A percentile compares a stretch with the other conserved stretches of the same genome.
Conservation (phyloP, 2,888 invertebrate species). For the Hirtodrosophila cameraria region DNA sequence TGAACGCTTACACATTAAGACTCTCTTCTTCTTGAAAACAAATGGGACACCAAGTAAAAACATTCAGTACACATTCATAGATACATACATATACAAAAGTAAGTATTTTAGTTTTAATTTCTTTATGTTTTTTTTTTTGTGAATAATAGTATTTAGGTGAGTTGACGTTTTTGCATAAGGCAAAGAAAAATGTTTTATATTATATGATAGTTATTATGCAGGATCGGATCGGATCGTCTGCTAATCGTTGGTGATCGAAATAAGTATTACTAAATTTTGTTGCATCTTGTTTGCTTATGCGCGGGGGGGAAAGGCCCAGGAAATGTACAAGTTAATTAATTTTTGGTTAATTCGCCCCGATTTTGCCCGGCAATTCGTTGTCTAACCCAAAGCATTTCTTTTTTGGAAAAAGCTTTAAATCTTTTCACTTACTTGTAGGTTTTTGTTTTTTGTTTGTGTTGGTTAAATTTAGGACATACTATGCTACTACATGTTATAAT, state of each 20-base stretch:
- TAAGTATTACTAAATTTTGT: constrained; percentile 1
- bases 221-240: constrained; percentile 18
- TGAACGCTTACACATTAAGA: constrained; percentile 43
- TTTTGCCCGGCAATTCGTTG: constrained; percentile 65
- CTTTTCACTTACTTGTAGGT: neutral
- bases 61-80: constrained; percentile 67
- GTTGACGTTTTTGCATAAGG: constrained; percentile 16
- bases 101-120: constrained; percentile 14
- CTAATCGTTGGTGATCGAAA: constrained; percentile 52
- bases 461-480: neutral
- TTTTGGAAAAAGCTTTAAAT: constrained; percentile 37
- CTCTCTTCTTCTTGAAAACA: constrained; percentile 37
- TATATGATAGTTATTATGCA: constrained; percentile 6
- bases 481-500: constrained; percentile 13
- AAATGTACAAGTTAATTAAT: constrained; percentile 47
- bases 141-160: constrained; percentile 1
- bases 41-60: constrained; percentile 70
- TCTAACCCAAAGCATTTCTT: constrained; percentile 71
- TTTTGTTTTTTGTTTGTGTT: too few species aligned
- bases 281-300: constrained; percentile 21
- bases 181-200: constrained; percentile 5
- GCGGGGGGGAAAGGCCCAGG: constrained; percentile 33
- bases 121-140: neutral
- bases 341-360: constrained; percentile 15
- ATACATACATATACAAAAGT: constrained; percentile 45